Percentiles rank a stretch among this genome's conserved stretches.
These are phyloP conservation scores for Pituophis catenifer DNA, from an alignment of 2,113 vertebrate species.

Conservation along the genomic window DNA sequence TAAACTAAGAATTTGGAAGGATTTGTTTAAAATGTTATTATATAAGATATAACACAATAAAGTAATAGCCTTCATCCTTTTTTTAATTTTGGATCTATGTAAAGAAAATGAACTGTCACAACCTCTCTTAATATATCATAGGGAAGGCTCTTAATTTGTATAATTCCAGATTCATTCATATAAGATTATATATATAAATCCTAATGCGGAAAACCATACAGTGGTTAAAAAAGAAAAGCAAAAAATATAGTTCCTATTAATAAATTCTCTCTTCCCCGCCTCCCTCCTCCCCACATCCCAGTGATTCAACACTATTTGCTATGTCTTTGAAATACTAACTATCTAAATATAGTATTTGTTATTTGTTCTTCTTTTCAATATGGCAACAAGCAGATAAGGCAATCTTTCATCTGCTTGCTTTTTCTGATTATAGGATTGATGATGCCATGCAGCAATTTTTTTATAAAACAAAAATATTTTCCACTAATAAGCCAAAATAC, in stretches of 20 bases:
- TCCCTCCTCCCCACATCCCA: background rate
- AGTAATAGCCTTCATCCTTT: background rate
- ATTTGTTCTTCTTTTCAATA: conserved; percentile 42
- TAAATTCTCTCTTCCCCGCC: background rate
- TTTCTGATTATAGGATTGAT: conserved; percentile 38
- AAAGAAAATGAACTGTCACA: background rate
- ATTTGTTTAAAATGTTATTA: background rate
- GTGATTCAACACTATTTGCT: conserved; percentile 34
- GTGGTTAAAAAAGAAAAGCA: background rate
- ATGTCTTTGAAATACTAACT: conserved; percentile 10
- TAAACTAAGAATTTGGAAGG: background rate
- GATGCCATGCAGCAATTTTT: conserved; percentile 16
- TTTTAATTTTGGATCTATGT: too few relatives aligned
- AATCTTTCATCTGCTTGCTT: conserved; percentile 30
- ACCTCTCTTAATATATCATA: background rate
- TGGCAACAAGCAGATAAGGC: conserved; percentile 38
- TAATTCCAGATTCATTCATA: background rate
- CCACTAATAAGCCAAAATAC: conserved; percentile 36
- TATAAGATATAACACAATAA: background rate
- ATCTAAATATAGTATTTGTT: conserved; percentile 37
- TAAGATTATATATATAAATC: background rate
- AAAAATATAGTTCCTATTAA: conserved; percentile 30
- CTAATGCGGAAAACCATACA: background rate
- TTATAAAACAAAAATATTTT: conserved; percentile 33
- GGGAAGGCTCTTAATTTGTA: background rate